Evolutionary conservation across 2,888 invertebrate genomes (phyloP).

Genomic region (Hoplodrina blanda): DNA sequence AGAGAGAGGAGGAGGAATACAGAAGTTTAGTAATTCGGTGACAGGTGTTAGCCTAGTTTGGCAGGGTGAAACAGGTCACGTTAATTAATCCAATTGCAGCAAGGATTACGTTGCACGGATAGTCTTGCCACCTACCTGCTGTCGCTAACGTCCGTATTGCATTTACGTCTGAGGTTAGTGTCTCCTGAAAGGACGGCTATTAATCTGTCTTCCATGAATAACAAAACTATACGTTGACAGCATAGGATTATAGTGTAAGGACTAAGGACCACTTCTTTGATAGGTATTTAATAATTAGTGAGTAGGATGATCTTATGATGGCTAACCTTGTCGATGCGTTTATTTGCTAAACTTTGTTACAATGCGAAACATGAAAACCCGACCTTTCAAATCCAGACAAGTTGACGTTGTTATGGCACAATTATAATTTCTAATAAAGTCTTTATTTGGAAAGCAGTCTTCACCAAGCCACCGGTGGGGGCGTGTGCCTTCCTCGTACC

Average conservation of each 20-base stretch:
- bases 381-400: no score
- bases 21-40: slow-evolving; percentile 11
- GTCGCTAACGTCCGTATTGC: slow-evolving; percentile 24
- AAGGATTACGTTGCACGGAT: slow-evolving; percentile 35
- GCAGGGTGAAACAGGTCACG: slow-evolving; percentile 40
- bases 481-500: not conserved
- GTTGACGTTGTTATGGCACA: no score
- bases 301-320: not conserved
- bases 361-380: no score
- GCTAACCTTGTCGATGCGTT: no score
- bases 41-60: slow-evolving; percentile 35
- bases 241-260: slow-evolving; percentile 3
- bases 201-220: slow-evolving; percentile 43
- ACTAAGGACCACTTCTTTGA: slow-evolving; percentile 17
- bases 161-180: slow-evolving; percentile 7
- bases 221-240: slow-evolving; percentile 17
- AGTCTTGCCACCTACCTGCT: slow-evolving; percentile 26
- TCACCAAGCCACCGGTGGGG: not conserved
- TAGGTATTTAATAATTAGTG: slow-evolving; percentile 22
- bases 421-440: not conserved
- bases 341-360: no score
- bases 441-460: slow-evolving; percentile 3
- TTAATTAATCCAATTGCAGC: slow-evolving; percentile 47
- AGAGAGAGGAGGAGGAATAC: no score
- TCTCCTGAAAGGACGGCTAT: slow-evolving; percentile 26